Percentiles rank a stretch among this genome's conserved stretches.
These are phyloP conservation scores for Solenopsis fugax DNA, from an alignment of 1,140 invertebrate species.

Conservation along the genomic window DNA sequence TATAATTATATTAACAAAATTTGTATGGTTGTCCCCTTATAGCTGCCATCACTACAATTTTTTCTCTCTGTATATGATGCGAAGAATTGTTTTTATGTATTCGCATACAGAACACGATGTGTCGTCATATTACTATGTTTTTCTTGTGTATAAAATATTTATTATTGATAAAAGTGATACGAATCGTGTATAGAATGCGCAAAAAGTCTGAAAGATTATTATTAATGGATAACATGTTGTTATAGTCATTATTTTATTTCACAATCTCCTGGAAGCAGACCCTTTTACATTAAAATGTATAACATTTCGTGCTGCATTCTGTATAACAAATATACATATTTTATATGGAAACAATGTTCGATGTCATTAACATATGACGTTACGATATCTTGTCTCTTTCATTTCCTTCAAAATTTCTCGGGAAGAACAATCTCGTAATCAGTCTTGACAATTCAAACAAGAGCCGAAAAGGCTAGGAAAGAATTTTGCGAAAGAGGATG, in stretches of 20 bases:
- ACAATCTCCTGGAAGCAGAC: neutral
- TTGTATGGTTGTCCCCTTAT: too few species aligned
- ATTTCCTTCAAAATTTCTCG: neutral
- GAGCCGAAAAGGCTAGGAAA: neutral
- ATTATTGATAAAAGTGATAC: neutral
- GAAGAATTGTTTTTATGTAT: neutral
- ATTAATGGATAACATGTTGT: neutral
- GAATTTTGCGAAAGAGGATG: neutral
- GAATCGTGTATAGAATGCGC: neutral
- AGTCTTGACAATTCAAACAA: slow-evolving; percentile 6
- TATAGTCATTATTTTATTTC: neutral
- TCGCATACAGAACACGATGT: neutral
- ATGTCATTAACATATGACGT: neutral
- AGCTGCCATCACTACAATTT: too few species aligned
- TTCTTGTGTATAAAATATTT: neutral
- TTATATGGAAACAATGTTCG: neutral
- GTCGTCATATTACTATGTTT: neutral
- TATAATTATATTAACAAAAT: too few species aligned
- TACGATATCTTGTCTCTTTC: neutral
- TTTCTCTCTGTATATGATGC: too few species aligned
- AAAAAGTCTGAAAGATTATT: neutral
- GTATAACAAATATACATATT: slow-evolving; percentile 3
- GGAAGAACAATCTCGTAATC: neutral
- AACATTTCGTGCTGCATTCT: neutral
- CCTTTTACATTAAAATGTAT: neutral